Evolutionary conservation across 35 echinoderm and acorn worm genomes (phyloP), one percentile per base, ranked within the genome.

Genomic region (Acanthaster planci): DNA sequence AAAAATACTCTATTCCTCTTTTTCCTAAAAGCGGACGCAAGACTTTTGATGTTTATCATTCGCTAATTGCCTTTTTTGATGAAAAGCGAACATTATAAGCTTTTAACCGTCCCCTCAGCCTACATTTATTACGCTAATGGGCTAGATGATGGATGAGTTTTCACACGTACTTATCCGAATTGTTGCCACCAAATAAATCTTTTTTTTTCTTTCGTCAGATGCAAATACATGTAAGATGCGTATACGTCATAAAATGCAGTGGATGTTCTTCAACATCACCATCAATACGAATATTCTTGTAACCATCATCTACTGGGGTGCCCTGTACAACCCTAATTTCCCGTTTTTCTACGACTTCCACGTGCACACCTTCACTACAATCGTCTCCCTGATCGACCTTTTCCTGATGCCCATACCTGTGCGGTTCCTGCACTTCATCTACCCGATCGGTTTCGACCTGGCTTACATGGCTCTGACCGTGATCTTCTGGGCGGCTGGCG

Each of bases 181-280:
- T n/a, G n/a, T n/a, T n/a, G n/a, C n/a, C n/a, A n/a, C n/a, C n/a
- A n/a, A n/a, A n/a, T n/a, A n/a, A n/a, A n/a, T n/a, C n/a, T n/a
- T n/a, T n/a, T n/a, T n/a, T n/a, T n/a, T 68, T 68, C 27, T 22
- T 30, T 68, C 29, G 60, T 26, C 34, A 22, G 7, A 68, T 34
- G 23, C 60, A n/a, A n/a, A n/a, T n/a, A n/a, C n/a, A n/a, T n/a
- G n/a, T 31, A 9, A 19, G 34, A 34, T 68, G 23, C 19, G 60
- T 14, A 35, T 68, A 31, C 32, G 44, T 42, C 83, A 85, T 35
- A 84, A 84, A n/a, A 40, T 76, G 8, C 83, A 84, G 19, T 90
- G 89, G 82, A 17, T 90, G 1, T 42, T 90, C 10, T 76, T 90
- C 72, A 85, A 58, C 72, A 90, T 79, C 19, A 85, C 76, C 53